A percentile compares a stretch with the other conserved stretches of the same genome.
Conservation (phyloP, 1,140 invertebrate genomes). For the Trichonephila inaurata region DNA sequence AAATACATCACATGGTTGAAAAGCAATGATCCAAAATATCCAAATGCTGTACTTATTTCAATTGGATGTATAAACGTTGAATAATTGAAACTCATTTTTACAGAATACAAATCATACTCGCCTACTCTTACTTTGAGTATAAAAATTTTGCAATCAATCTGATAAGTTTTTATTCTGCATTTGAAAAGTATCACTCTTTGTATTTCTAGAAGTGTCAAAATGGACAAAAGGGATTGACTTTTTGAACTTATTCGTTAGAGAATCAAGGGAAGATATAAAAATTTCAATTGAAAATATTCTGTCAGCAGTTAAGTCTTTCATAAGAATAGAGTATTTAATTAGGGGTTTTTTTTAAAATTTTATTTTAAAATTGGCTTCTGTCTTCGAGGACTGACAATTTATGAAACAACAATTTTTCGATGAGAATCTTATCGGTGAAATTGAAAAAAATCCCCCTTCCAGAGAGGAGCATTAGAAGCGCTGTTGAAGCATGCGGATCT, state of each 20-base stretch:
- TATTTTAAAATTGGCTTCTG: neutral
- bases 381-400: neutral
- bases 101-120: neutral
- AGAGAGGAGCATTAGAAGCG: no score
- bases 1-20: slow-evolving; percentile 37
- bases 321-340: neutral
- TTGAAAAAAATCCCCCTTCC: no score
- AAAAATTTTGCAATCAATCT: slow-evolving; percentile 2
- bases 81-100: slow-evolving; percentile 13
- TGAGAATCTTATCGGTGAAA: no score
- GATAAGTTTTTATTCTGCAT: neutral
- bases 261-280: slow-evolving; percentile 9
- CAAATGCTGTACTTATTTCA: slow-evolving; percentile 17
- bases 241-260: neutral
- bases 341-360: neutral
- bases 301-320: neutral
- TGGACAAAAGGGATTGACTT: neutral
- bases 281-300: neutral
- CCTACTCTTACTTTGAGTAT: neutral
- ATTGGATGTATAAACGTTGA: slow-evolving; percentile 5
- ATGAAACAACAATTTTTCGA: neutral
- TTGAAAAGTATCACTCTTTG: neutral
- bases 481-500: no score
- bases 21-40: slow-evolving; percentile 19
- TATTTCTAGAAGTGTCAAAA: neutral